Evolutionary conservation across 2,113 vertebrate genomes (phyloP).

Genomic region (Epinephelus cyanopodus): DNA sequence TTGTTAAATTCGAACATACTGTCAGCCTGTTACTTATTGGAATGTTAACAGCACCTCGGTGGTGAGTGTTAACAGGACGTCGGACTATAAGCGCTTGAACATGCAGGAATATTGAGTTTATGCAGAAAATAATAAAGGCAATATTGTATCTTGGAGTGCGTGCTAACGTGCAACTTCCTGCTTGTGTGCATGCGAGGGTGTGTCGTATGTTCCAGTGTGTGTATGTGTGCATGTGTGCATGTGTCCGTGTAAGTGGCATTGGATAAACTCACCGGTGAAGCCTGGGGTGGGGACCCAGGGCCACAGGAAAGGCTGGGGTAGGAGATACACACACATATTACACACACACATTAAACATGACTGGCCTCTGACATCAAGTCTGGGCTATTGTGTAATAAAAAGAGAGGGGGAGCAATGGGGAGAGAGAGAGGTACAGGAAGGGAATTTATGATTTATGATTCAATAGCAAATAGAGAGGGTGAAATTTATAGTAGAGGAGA

Average conservation of each 20-base stretch:
- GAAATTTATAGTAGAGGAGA: conserved; percentile 42
- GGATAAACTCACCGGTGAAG: conserved; percentile 20
- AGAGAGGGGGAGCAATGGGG: background rate
- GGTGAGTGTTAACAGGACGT: conserved; percentile 26
- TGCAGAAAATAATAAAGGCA: conserved; percentile 36
- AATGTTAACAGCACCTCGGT: background rate
- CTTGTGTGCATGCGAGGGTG: conserved; percentile 29
- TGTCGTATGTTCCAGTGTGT: conserved; percentile 30
- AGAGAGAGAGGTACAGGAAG: conserved; percentile 44
- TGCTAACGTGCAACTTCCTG: conserved; percentile 39
- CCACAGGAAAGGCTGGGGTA: conserved; percentile 66
- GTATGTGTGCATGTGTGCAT: conserved; percentile 27
- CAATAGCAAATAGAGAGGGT: conserved; percentile 46
- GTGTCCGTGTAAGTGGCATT: conserved; percentile 22
- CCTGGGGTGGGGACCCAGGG: conserved; percentile 54
- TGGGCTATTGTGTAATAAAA: conserved; percentile 64
- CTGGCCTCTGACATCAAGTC: conserved; percentile 57
- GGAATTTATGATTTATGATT: conserved; percentile 69
- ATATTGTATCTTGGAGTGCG: conserved; percentile 26
- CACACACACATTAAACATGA: conserved; percentile 27
- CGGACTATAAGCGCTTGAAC: background rate
- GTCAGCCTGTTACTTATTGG: background rate
- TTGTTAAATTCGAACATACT: conserved; percentile 7
- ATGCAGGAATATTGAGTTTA: background rate
- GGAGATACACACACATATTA: conserved; percentile 49